phyloP scores from a whole-genome alignment of 23 tunicate species.

The Styela clava region DNA sequence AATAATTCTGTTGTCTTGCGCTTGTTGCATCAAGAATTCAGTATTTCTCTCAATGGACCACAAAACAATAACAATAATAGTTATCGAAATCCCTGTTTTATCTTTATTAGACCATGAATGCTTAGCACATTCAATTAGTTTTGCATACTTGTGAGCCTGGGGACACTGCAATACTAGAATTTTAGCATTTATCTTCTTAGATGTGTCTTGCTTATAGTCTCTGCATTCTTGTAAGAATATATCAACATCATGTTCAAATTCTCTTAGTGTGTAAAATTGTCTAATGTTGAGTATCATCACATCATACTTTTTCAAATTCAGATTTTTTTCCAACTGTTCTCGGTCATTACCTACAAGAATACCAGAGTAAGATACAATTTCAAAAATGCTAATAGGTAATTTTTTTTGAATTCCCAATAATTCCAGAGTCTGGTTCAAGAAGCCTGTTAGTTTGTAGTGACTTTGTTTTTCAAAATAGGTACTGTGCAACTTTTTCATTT shows the following conservation, averaged over 20 bases:
- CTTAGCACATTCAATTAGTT: constrained; percentile 74
- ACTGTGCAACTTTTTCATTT: constrained; percentile 18
- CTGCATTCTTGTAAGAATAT: constrained; percentile 19
- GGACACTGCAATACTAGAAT: constrained; percentile 70
- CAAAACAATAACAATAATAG: constrained; percentile 37
- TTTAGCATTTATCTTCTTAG: neutral
- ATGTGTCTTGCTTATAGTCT: neutral
- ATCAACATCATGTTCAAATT: constrained; percentile 29
- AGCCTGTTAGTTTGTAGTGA: constrained; percentile 37
- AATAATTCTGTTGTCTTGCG: constrained; percentile 34
- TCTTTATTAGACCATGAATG: constrained; percentile 33
- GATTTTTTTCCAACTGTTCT: constrained; percentile 22
- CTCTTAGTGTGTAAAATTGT: constrained; percentile 50
- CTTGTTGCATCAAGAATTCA: constrained; percentile 22
- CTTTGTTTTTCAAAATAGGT: constrained; percentile 36
- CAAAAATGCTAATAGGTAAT: neutral
- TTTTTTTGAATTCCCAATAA: neutral
- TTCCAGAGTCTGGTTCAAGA: neutral
- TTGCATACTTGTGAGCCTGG: constrained; percentile 40
- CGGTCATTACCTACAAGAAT: constrained; percentile 43
- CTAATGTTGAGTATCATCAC: constrained; percentile 47
- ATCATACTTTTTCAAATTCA: constrained; percentile 23
- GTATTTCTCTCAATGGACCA: constrained; percentile 45
- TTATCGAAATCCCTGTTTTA: neutral
- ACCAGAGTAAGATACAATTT: constrained; percentile 52